Base-by-base conservation (phyloP, 2,888 invertebrate species). In the Clivina fossor region DNA sequence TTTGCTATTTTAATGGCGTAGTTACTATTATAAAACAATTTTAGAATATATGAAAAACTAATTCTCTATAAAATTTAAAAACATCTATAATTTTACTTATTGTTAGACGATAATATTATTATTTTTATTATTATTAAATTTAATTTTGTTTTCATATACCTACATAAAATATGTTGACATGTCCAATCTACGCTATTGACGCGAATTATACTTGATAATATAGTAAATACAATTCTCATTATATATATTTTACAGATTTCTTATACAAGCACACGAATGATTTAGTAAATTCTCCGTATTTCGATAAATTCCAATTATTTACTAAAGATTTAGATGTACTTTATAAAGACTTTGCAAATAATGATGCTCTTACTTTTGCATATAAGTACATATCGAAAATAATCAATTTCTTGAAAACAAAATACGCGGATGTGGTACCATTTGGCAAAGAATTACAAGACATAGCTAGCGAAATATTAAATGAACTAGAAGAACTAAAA, bases 301-400 rank as follows among this genome's bases (percentile, higher is more conserved):
- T 90, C 67, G 85, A 85, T 62, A 85, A 86, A 64, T 85, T 91
- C 8, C 81, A 88, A 1, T 85, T 88, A 56, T 84, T 92, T 63
- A 87, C 89, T 0, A 87, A 88, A 63, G 90, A 92, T 67, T 75
- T 91, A 60, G 91, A 92, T 67, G 81, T 79, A 53, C 79, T 92
- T 43, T 91, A 90, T 69, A 83, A 84, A 53, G 91, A 92, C 64
- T 78, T 92, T 4, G 80, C 83, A 44, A 82, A 83, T 54, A 87
- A 91, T 67, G 90, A 90, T 64, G 78, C 88, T 0, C 76, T 90
- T 18, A 87, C 87, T 0, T 90, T 89, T 68, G 77, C 90, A 26
- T 84, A 83, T 67, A 91, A 90, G 67, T 92, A 92, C 71, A 79
- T 81, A 1, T 76, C 74, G 35, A 78, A 88, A 38, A 71, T 85